Base-by-base conservation (phyloP, 1,140 invertebrate genomes). In the Chymomyza costata region DNA sequence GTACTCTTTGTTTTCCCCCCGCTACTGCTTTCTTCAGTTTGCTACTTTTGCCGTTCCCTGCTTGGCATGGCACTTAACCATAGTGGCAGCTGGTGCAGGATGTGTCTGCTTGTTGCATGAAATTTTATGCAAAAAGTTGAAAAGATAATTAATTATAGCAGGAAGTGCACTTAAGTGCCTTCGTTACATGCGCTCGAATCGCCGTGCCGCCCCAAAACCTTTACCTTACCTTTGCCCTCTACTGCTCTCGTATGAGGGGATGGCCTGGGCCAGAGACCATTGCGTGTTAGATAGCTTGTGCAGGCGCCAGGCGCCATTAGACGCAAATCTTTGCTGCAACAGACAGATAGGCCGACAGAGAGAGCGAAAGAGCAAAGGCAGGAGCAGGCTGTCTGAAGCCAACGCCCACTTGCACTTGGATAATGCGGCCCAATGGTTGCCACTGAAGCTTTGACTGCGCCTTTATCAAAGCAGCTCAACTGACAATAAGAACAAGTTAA, bases 101-200 rank as follows among this genome's bases (percentile, higher is more conserved):
- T 13, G 11, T 44, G 19, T 43, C 49, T 41, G 70, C 45, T 21
- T 78, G 71, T 71, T 78, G 67, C 59, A 78, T 73, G 67, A 71
- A 80, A 80, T 80, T 80, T 80, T 80, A 80, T 80, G 73, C 74
- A 73, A 73, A 80, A 80, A 73, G 73, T 80, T 80, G 73, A 81
- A 80, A 80, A 74, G 73, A 80, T 80, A 80, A 80, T 80, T 80
- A 80, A 80, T 80, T 80, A 80, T 80, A 80, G 73, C 73, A 80
- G 81, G 73, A 80, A 80, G 73, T 80, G 73, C 73, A 80, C 73
- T 80, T 80, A 80, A 80, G 73, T 80, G 73, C 73, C 73, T 80
- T 80, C 73, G 73, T 73, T 80, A 80, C 74, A 65, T 57, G 70
- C 76, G 62, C 67, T 46, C 39, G 30, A 47, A 37, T 18, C 32